phyloP scores from a whole-genome alignment of 30 jellyfish, hydroid and myxozoan genomes.

The Turritopsis dohrnii region DNA sequence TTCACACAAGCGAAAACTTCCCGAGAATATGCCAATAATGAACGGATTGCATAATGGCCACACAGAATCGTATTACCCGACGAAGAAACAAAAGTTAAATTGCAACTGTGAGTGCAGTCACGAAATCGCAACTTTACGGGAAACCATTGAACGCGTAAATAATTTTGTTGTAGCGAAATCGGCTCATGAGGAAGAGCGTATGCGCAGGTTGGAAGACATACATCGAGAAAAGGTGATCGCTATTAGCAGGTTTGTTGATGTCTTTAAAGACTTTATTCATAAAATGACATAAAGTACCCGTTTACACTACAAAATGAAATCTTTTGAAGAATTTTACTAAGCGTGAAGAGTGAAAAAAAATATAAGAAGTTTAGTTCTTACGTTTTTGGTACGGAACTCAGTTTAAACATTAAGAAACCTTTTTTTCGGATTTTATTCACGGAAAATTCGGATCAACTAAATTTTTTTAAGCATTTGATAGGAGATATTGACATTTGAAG shows the following conservation, averaged over 20 bases:
- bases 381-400: neutral
- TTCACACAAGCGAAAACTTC: conserved; percentile 46
- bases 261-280: conserved; percentile 23
- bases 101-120: conserved; percentile 36
- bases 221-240: conserved; percentile 36
- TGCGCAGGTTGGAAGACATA: conserved; percentile 26
- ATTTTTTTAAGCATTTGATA: too few relatives aligned
- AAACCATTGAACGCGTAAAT: conserved; percentile 22
- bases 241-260: conserved; percentile 31
- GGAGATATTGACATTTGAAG: too few relatives aligned
- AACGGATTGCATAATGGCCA: conserved; percentile 22
- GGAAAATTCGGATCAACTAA: too few relatives aligned
- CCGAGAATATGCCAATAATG: neutral
- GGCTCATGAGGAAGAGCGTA: conserved; percentile 40
- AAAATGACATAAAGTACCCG: neutral
- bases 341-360: neutral
- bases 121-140: conserved; percentile 32
- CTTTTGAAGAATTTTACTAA: too few relatives aligned
- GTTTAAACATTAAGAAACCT: too few relatives aligned
- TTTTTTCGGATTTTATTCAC: too few relatives aligned
- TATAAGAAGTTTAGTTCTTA: too few relatives aligned
- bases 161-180: conserved; percentile 27
- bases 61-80: neutral
- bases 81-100: conserved; percentile 9
- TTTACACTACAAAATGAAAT: too few relatives aligned